These are phyloP conservation scores for Merluccius polli DNA, from an alignment of 2,797 vertebrate genomes.

Conservation along the genomic window DNA sequence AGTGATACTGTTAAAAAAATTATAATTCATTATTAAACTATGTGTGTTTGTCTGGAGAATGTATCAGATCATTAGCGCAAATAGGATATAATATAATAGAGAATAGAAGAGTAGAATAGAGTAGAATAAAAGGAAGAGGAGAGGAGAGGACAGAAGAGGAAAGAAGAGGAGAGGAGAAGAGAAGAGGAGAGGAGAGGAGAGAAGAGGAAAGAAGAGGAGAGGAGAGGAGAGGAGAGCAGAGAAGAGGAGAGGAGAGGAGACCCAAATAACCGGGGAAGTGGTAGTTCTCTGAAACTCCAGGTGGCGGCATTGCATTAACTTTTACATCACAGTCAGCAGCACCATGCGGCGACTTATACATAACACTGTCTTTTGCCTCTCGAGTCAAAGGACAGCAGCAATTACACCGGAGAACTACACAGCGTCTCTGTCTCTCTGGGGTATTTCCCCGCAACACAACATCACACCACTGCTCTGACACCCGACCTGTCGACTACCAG, in stretches of 20 bases:
- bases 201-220: no score
- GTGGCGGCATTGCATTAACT: constrained; percentile 49
- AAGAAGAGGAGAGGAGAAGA: no score
- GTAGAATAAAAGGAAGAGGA: no score
- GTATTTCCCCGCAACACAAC: no score
- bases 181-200: no score
- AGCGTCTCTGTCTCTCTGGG: background rate
- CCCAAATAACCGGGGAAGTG: background rate
- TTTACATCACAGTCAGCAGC: background rate
- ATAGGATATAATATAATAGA: no score
- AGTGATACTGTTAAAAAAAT: background rate
- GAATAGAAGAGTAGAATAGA: no score
- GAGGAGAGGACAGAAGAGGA: no score
- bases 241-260: no score
- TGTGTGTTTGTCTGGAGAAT: background rate
- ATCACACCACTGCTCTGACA: no score
- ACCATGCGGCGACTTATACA: background rate
- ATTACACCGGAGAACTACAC: background rate
- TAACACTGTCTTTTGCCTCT: background rate
- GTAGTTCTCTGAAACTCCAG: constrained; percentile 39
- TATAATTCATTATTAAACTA: background rate
- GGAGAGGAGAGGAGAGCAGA: no score
- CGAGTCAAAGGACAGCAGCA: background rate
- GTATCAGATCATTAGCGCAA: background rate
- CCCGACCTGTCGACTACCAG: no score